Base-by-base conservation (phyloP, 1,140 invertebrate genomes). In the Aphidius ervi region DNA sequence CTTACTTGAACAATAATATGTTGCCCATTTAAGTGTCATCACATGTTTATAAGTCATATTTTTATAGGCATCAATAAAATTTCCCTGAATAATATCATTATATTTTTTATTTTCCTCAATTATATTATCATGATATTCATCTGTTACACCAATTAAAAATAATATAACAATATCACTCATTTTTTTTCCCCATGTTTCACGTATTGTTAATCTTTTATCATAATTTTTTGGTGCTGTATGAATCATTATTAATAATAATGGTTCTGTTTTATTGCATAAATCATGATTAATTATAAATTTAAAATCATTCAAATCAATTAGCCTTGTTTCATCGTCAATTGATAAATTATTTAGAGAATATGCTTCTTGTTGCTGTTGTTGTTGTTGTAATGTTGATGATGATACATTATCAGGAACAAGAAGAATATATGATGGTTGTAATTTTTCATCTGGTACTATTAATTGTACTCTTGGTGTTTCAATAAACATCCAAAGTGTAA, bases 21-120 rank as follows among this genome's bases (percentile, higher is more conserved):
- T 82, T 47, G 87, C 84, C 87, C 91, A 95, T 72, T 91, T 91
- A n/a, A 94, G 82, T 2, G 84, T 87, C 85, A 91, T 90, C 5
- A 90, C 85, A 75, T 93, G 91, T 76, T 95, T 95, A 69, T 92
- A 92, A 3, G 92, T 93, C 76, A 95, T 84, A 77, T 94, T 95
- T 63, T 86, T 83, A 71, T 94, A 95, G 41, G 82, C 82, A 78
- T 94, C 92, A 7, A 82, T 59, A 73, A 93, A 94, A 66, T 84
- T 86, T 37, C 90, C 91, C 75, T 92, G 89, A 37, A 94, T 82
- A 58, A 94, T 82, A 71, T 95, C 93, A 20, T 81, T 77, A 68
- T 86, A 83, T 1, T 66, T 66, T 4, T 69, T 68, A 66, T 84
- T 83, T 73, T 95, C 92, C 47, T 80, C 67, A 10, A 82, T 68